Conservation (phyloP, 2,113 vertebrate genomes). For the Noturus placidus region DNA sequence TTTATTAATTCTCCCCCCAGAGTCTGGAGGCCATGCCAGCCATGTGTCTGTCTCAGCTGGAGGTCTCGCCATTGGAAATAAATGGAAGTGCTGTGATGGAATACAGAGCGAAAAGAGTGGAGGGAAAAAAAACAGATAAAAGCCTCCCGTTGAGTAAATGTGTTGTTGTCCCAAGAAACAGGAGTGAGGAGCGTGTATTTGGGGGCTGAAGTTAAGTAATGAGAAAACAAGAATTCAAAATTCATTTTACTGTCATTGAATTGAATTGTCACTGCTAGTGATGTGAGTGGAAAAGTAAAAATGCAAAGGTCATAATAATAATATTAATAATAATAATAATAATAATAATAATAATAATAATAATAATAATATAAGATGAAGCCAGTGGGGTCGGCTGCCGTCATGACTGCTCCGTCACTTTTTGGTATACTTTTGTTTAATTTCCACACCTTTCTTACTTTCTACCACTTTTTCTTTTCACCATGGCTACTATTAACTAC, state of each 20-base stretch:
- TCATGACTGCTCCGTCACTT: too few relatives aligned
- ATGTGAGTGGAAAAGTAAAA: constrained; percentile 66
- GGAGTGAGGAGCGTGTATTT: background rate
- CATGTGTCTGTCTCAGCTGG: constrained; percentile 91
- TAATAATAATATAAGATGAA: background rate
- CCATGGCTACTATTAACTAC: too few relatives aligned
- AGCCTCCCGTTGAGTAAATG: constrained; percentile 84
- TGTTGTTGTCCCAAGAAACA: constrained; percentile 78
- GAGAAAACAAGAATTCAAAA: constrained; percentile 61
- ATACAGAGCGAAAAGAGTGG: constrained; percentile 78
- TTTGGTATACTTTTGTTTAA: too few relatives aligned
- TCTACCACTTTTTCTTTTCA: too few relatives aligned
- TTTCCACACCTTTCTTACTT: too few relatives aligned
- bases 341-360: background rate
- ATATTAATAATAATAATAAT: background rate
- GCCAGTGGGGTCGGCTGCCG: too few relatives aligned
- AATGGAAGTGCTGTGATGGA: constrained; percentile 81
- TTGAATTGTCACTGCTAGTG: constrained; percentile 80
- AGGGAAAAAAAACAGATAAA: constrained; percentile 56
- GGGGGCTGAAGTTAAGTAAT: constrained; percentile 53
- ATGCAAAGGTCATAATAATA: constrained; percentile 1
- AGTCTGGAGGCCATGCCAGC: constrained; percentile 81
- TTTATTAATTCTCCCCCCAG: constrained; percentile 87
- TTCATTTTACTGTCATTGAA: constrained; percentile 63
- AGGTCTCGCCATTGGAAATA: constrained; percentile 84